Evolutionary conservation across 2,797 vertebrate species (phyloP).

Genomic region (Streptopelia turtur): DNA sequence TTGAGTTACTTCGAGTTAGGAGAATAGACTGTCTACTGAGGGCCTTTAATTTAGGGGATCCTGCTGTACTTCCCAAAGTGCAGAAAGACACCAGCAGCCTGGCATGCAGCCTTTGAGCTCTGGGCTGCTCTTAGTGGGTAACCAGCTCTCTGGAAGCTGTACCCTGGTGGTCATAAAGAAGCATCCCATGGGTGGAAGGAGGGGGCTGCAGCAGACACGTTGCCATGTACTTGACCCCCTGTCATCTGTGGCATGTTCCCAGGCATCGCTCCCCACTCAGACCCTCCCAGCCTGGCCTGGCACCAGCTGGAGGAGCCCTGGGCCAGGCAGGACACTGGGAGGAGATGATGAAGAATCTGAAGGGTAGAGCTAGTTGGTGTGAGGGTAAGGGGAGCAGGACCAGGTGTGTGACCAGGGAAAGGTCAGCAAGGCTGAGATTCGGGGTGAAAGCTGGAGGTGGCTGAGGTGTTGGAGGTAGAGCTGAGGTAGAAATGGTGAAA

Average conservation of each 20-base stretch:
- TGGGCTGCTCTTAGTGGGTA: neutral
- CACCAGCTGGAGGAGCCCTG: neutral
- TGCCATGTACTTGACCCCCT: neutral
- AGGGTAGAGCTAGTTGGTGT: neutral
- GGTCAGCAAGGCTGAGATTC: neutral
- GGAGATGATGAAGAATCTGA: neutral
- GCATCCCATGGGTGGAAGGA: fast-evolving
- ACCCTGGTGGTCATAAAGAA: neutral
- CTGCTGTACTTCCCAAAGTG: neutral
- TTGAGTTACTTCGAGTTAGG: neutral
- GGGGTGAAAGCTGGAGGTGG: neutral
- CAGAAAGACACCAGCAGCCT: neutral
- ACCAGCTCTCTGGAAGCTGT: neutral
- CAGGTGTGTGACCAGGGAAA: neutral
- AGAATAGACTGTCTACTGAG: neutral
- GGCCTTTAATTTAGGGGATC: neutral
- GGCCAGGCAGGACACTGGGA: neutral
- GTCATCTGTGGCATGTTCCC: neutral
- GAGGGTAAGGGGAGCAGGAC: neutral
- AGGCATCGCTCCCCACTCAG: neutral
- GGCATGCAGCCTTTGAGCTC: neutral
- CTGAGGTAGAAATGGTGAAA: neutral
- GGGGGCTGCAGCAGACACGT: neutral
- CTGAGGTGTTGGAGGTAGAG: neutral
- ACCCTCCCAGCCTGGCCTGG: neutral